Conservation (phyloP, 2,113 vertebrate species). For the Microtus ochrogaster region DNA sequence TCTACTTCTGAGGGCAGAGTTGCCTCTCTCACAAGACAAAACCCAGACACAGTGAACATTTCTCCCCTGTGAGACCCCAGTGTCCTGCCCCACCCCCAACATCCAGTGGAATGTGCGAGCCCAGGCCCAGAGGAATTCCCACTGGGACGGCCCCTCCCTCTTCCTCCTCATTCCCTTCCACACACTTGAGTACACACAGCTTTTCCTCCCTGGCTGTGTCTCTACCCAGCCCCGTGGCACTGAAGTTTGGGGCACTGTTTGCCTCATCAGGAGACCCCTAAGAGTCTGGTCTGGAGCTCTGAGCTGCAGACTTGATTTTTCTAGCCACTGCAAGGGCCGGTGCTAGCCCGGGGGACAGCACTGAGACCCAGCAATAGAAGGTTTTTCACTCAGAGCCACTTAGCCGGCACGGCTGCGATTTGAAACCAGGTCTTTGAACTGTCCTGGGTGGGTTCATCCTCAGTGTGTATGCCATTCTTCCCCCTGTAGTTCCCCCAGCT, state of each 20-base stretch:
- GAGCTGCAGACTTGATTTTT: not conserved
- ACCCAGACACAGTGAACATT: not conserved
- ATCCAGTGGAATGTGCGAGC: not conserved
- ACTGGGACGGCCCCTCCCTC: not conserved
- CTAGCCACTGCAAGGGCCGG: no score
- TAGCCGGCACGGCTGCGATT: not conserved
- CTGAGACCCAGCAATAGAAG: not conserved
- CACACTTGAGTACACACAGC: not conserved
- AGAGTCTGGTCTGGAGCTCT: not conserved
- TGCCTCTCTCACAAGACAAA: constrained; percentile 62
- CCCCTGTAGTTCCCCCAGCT: no score
- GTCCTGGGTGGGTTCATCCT: accelerated
- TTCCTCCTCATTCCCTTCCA: accelerated
- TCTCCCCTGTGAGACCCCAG: not conserved
- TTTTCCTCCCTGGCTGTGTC: not conserved
- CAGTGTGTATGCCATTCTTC: accelerated
- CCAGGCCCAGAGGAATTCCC: not conserved
- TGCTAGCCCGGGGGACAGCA: not conserved
- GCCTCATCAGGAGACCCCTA: not conserved
- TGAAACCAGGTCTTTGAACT: not conserved
- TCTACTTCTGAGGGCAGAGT: constrained; percentile 54
- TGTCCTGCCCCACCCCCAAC: not conserved
- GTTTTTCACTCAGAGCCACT: not conserved
- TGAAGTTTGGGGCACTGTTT: not conserved
- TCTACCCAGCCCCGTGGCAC: no score